A percentile compares a stretch with the other conserved stretches of the same genome.
Conservation (phyloP, 2,888 invertebrate genomes). For the Agrotis ipsilon region DNA sequence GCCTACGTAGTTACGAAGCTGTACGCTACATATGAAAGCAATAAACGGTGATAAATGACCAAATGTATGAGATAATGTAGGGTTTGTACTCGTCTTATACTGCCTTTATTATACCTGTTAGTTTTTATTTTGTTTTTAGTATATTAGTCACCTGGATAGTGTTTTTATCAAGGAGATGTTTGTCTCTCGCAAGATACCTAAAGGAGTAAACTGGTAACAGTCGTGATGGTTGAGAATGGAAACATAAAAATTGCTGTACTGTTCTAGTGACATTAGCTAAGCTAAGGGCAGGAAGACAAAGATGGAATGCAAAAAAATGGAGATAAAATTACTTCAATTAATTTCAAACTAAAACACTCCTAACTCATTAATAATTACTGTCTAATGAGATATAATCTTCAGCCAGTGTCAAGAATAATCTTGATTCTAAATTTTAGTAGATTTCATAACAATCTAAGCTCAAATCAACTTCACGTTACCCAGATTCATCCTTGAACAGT, state of each 20-base stretch:
- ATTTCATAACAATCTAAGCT: background rate
- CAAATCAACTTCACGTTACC: background rate
- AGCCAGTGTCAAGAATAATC: background rate
- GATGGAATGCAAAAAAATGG: too few species aligned
- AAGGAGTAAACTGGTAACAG: background rate
- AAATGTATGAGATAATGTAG: slow-evolving; percentile 54
- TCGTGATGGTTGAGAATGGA: background rate
- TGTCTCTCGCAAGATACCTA: background rate
- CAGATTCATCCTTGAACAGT: background rate
- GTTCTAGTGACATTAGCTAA: too few species aligned
- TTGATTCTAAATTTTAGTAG: background rate
- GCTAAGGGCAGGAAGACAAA: too few species aligned
- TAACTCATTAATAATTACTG: too few species aligned
- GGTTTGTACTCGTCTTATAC: slow-evolving; percentile 43
- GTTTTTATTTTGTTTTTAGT: slow-evolving; percentile 11
- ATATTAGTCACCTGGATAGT: slow-evolving; percentile 8
- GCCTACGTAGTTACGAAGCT: slow-evolving; percentile 55
- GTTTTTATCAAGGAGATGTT: background rate
- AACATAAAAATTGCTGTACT: too few species aligned
- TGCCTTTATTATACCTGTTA: slow-evolving; percentile 38
- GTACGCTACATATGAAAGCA: slow-evolving; percentile 47
- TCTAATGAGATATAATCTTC: too few species aligned
- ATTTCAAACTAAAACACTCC: too few species aligned
- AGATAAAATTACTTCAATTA: too few species aligned
- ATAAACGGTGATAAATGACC: slow-evolving; percentile 63